Base-by-base conservation (phyloP, 2,797 vertebrate genomes). In the Sebastes ruberrimus region DNA sequence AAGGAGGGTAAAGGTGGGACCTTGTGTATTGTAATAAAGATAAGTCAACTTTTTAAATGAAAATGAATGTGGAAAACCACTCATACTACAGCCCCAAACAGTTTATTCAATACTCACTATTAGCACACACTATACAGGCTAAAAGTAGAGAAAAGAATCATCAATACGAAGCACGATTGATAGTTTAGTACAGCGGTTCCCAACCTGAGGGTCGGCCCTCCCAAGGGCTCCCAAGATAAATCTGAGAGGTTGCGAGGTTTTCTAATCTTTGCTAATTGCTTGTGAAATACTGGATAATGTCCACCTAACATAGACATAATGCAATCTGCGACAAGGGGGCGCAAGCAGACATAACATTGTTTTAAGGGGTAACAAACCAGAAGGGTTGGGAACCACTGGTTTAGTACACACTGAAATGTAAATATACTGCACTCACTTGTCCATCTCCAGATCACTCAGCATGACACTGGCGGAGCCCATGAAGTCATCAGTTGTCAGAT, bases 401-500 rank as follows among this genome's bases (percentile, higher is more conserved):
- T 57, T 57, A 28, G 27, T 18, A 59, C 25, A 61, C 6, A 22
- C 5, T 23, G 9, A 49, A 49, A 10, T 16, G 2, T 4, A 60
- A 16, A 27, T 3, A 59, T 25, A 35, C 35, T 5, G 35, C 35
- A 35, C 94, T 86, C 78, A 99, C 98, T 96, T 98, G 90, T 98
- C 97, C 27, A 97, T 93, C 81, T 97, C 96, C 81, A 99, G 96
- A 33, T 97, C 95, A 69, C 90, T 89, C 74, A 99, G 95, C 0
- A 67, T 35, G 64, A 99, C 78, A 28, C 84, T 94, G 5, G 96
- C 92, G 0, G 97, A 96, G 14, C 98, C 98, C 98, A 99, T 99
- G 89, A 99, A 99, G 93, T 99, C 98, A 69, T 99, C 98, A 0
- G 94, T 96, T 0, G 98, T 98, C 89, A 99, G 94, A 83, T 99